Evolutionary conservation across 1,140 invertebrate species (phyloP), one percentile per base, ranked within the genome.

Genomic region (Oppia nitens): DNA sequence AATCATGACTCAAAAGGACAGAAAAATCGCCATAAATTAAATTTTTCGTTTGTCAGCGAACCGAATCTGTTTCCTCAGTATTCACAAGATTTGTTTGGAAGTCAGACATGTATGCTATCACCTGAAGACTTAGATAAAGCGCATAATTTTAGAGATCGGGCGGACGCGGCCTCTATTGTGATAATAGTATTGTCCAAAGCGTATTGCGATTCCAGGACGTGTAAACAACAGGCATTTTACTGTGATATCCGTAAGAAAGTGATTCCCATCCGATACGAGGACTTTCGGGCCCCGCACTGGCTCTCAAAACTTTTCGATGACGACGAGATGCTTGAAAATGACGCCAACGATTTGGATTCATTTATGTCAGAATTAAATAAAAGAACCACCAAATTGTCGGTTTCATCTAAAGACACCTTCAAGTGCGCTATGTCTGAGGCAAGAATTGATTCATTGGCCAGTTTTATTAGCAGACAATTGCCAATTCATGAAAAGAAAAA

Each of bases 201-300:
- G 12, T 74, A 72, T 62, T 63, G 67, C 17, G 49, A 62, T 21
- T 73, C 71, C 11, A 66, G 62, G 55, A 68, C 66, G 6, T 73
- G 69, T 61, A 68, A 69, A 50, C 71, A 74, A 60, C 72, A 73
- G 69, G 64, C 72, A 20, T 74, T 66, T 59, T 74, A 73, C 60
- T 72, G 71, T 69, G 71, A 74, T 62, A 69, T 71, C 40, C 66
- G 72, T 50, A 74, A 74, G 60, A 63, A 64, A 52, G 54, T 73
- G 52, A 64, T 74, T n/a, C 62, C 69, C 12, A 58, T 73, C 11
- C 60, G 63, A 29, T 68, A 60, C 63, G 71, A 72, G 57, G 63
- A 66, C 17, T 66, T 49, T 27, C 47, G 40, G 17, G 32, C 62
- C 12, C 63, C 64, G 1, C 50, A 55, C n/a, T 65, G 62, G 64